These are phyloP conservation scores for Mus musculus DNA, from an alignment of 2,113 vertebrate species.

Conservation along the genomic window DNA sequence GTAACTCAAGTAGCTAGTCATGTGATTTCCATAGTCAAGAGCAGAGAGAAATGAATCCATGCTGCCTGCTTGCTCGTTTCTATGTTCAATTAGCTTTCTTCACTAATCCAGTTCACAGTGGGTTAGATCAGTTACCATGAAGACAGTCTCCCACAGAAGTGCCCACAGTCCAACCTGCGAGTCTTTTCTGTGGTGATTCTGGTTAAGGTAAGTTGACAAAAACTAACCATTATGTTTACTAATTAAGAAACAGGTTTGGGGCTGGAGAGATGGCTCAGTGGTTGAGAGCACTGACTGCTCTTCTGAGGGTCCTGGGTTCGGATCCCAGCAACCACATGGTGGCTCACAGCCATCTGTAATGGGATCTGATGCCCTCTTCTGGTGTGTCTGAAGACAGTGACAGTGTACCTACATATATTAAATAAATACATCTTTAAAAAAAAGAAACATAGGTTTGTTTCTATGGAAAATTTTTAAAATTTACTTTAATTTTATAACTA, in stretches of 20 bases:
- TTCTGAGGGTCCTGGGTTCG: no score
- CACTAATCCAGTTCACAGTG: neutral
- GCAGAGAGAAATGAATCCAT: neutral
- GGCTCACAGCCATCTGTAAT: no score
- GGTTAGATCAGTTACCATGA: neutral
- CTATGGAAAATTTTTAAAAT: neutral
- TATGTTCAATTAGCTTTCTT: neutral
- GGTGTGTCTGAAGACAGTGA: no score
- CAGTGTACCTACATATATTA: no score
- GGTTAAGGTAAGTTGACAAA: neutral
- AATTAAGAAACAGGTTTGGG: neutral
- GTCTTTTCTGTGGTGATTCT: neutral
- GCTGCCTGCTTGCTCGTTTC: neutral
- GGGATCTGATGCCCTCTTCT: no score
- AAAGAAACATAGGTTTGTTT: conserved; percentile 18
- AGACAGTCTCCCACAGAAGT: neutral
- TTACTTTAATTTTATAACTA: conserved; percentile 22
- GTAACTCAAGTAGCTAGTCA: neutral
- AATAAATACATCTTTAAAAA: no score
- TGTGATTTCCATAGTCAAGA: neutral
- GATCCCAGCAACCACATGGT: no score
- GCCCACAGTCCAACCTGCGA: neutral
- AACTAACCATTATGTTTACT: neutral
- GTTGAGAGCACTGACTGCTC: no score
- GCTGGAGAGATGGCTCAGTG: no score